Evolutionary conservation across 2,888 invertebrate species (phyloP), one percentile per base, ranked within the genome.

Genomic region (Philhelius pedissequus): DNA sequence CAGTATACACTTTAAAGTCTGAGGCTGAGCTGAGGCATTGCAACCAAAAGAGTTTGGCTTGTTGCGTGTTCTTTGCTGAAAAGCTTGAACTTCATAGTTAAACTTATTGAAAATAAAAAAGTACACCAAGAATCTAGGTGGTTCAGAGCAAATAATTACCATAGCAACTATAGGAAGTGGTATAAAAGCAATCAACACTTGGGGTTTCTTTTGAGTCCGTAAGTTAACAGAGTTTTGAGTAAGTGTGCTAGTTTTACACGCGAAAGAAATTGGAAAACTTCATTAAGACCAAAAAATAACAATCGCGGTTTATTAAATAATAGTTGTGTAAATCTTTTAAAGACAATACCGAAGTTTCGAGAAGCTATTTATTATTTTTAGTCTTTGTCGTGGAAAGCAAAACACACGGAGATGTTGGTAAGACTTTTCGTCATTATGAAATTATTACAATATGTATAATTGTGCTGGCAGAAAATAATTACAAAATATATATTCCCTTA

Each of bases 171-270:
- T 78, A 71, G 86, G 86, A 86, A 86, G 88, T 89, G 90, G 90
- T 91, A 91, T 91, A 91, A 90, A 90, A 90, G 91, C 91, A 88
- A 89, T 89, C 89, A 88, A 89, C 90, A 88, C 88, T 89, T 89
- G 88, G 89, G 88, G 89, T 90, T 90, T 91, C 90, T 90, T 90
- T 91, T 89, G 90, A 91, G 90, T 91, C 87, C 89, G 90, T 90
- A 90, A 89, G 89, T 91, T 90, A 89, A 90, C 90, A 91, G 90
- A 91, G 91, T 90, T 89, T 90, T 89, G 90, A 89, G 90, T 89
- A 90, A 90, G 90, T 91, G 90, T 89, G 88, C 58, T 58, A 87
- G 52, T 52, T 75, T 52, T 68, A 78, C 86, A 76, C 76, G 76
- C 68, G 78, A 80, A 71, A 73, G 79, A 76, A 80, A 86, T 76